Base-by-base conservation (phyloP, 2,888 invertebrate species). In the Colletes collaris region DNA sequence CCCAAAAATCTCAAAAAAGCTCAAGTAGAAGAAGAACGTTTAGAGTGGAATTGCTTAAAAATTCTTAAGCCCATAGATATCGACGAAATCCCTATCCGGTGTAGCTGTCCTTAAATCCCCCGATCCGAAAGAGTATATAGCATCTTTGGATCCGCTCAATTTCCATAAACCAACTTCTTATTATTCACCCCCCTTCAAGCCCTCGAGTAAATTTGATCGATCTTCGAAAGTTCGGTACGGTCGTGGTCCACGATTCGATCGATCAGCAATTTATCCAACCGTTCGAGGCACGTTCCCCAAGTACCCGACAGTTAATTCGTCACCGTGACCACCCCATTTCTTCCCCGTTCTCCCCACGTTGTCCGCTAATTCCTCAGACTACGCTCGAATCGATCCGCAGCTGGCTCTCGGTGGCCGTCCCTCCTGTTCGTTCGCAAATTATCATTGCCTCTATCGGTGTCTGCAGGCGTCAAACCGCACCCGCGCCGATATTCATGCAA, bases 401-500 rank as follows among this genome's bases (percentile, higher is more conserved):
- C 13, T 19, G 55, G 27, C 10, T n/a, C 37, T 16, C 60, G 11
- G 19, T 10, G n/a, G 37, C 37, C 27, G 27, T 27, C 53, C 64
- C 37, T 50, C 19, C 13, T 37, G 55, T 7, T 60, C 46, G 50
- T 63, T 73, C 60, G 52, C 60, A 65, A 78, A 79, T 72, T 72
- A 79, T 73, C 73, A 64, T 72, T 65, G 79, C 68, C 55, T 63
- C 72, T 62, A 69, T 79, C 59, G 73, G 56, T 65, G 60, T 73
- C 72, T 62, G 68, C 19, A 50, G 60, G 59, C 72, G 58, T 76
- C 72, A 60, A 80, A 69, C 79, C 68, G 63, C 79, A 68, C 16
- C 19, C 58, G 27, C 50, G 44, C 27, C 58, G 79, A 79, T 73
- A 73, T 68, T 73, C 79, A 73, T 78, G 79, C 72, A 79, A 78